phyloP scores from a whole-genome alignment of 2,888 invertebrate species.

The Drosophila demipolita region DNA sequence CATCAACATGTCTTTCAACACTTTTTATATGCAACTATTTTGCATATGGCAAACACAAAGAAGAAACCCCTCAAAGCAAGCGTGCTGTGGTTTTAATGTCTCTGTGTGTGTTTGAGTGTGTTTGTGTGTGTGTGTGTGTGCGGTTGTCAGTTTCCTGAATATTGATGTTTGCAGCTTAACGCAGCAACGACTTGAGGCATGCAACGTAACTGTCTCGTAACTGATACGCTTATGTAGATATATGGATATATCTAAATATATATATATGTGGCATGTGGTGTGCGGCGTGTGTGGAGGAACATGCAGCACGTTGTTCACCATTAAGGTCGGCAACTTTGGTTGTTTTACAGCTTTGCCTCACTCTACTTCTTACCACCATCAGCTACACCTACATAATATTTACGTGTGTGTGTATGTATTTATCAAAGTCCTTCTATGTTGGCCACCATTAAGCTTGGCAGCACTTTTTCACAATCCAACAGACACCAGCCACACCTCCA shows the following conservation, averaged over 20 bases:
- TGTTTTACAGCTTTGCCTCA: not conserved
- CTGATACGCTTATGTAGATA: conserved; percentile 47
- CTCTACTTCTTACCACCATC: not conserved
- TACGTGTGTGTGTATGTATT: not conserved
- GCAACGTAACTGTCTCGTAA: conserved; percentile 41
- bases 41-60: conserved; percentile 62
- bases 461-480: conserved; percentile 30
- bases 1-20: conserved; percentile 66
- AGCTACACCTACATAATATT: not conserved
- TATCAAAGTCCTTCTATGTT: conserved; percentile 11
- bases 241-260: not conserved
- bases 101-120: conserved; percentile 38
- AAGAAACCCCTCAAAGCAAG: conserved; percentile 3
- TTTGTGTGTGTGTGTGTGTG: conserved; percentile 46
- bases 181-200: conserved; percentile 41
- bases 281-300: not conserved
- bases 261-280: not conserved
- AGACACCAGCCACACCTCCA: conserved; percentile 55
- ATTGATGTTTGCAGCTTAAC: conserved; percentile 60
- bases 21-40: conserved; percentile 77
- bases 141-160: conserved; percentile 38
- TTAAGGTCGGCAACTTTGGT: conserved; percentile 8
- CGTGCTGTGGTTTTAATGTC: conserved; percentile 28
- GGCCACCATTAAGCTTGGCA: conserved; percentile 37
- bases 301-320: conserved; percentile 2